Percentiles rank a stretch among this genome's conserved stretches.
Conservation (phyloP, 2,797 vertebrate genomes). For the Lacerta bilineata region DNA sequence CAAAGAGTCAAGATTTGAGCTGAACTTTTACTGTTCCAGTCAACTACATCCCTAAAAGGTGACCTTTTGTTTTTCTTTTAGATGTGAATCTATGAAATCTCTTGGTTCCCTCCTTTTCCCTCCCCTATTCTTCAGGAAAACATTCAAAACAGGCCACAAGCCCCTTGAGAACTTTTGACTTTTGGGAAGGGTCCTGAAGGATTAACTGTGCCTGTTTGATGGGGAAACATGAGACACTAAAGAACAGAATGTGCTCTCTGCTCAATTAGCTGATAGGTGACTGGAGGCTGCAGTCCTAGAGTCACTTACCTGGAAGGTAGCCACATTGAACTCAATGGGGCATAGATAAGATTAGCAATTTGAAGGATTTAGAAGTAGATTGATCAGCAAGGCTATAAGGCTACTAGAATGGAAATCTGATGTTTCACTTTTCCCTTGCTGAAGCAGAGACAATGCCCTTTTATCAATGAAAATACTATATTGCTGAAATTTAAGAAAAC, state of each 20-base stretch:
- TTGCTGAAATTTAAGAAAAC: slow-evolving; percentile 44
- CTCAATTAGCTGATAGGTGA: not conserved
- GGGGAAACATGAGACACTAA: not conserved
- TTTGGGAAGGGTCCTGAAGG: not conserved
- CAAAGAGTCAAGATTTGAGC: not conserved
- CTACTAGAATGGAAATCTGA: not conserved
- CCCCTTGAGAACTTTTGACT: not conserved
- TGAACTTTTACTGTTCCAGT: not conserved
- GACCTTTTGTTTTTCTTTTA: not conserved
- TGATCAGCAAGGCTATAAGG: slow-evolving; percentile 24
- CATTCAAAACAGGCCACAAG: not conserved
- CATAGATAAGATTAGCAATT: too few species aligned
- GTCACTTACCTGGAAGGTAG: too few species aligned
- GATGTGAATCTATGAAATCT: not conserved
- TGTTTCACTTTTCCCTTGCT: slow-evolving; percentile 18
- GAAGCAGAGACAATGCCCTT: slow-evolving; percentile 16
- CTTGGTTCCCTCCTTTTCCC: too few species aligned
- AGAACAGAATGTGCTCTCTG: not conserved
- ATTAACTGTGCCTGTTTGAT: not conserved
- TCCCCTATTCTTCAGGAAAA: not conserved
- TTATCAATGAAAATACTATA: slow-evolving; percentile 25
- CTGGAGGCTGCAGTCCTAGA: not conserved
- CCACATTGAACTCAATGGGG: too few species aligned
- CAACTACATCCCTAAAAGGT: too few species aligned
- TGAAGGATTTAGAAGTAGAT: slow-evolving; percentile 32